phyloP scores from a whole-genome alignment of 2,113 vertebrate species.

The Otis tarda region DNA sequence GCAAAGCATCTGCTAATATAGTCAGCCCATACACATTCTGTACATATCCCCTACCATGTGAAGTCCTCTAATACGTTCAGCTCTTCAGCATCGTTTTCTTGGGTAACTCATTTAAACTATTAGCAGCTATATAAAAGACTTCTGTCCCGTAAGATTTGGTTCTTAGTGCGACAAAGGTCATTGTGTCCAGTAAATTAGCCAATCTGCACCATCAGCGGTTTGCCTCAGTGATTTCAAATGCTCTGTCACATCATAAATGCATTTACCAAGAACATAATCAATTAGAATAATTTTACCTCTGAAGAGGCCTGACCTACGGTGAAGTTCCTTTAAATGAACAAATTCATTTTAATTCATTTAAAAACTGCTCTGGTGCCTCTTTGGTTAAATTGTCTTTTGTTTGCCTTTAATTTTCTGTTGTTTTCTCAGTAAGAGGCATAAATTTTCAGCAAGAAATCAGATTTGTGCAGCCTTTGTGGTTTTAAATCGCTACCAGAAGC shows the following conservation, averaged over 20 bases:
- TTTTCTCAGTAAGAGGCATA: neutral
- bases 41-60: neutral
- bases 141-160: neutral
- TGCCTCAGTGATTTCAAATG: neutral
- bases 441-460: neutral
- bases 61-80: neutral
- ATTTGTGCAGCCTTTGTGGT: neutral
- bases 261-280: slow-evolving; percentile 5
- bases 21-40: neutral
- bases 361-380: neutral
- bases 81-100: neutral
- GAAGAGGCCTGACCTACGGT: neutral
- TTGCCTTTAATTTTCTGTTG: neutral
- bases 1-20: neutral
- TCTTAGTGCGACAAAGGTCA: neutral
- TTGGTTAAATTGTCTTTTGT: neutral
- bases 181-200: neutral
- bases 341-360: neutral
- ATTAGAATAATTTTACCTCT: neutral
- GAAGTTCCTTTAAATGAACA: neutral
- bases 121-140: neutral
- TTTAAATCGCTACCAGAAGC: neutral
- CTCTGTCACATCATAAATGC: neutral
- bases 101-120: neutral
- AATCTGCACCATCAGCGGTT: neutral